Evolutionary conservation across 2,797 vertebrate genomes (phyloP).

Genomic region (Carapus acus): DNA sequence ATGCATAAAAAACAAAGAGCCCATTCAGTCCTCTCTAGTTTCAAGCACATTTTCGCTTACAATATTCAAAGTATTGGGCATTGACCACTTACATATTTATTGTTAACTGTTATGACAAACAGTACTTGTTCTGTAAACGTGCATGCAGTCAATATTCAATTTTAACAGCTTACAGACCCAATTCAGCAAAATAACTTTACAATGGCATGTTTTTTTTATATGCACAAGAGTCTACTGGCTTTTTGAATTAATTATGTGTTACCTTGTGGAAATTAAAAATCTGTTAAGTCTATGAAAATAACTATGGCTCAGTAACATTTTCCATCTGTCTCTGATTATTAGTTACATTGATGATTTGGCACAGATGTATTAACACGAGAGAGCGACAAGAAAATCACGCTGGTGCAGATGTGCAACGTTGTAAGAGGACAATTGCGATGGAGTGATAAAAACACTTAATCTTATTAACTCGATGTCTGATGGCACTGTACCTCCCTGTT

Average conservation of each 20-base stretch:
- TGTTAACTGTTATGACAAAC: constrained; percentile 10
- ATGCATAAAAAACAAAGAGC: constrained; percentile 14
- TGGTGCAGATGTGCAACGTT: constrained; percentile 3
- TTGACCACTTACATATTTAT: constrained; percentile 11
- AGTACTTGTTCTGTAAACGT: constrained; percentile 13
- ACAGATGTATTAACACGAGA: too few relatives aligned
- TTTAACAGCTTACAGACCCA: constrained; percentile 6
- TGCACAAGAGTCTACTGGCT: too few relatives aligned
- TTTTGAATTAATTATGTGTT: too few relatives aligned
- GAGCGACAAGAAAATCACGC: background rate
- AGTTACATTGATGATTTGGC: too few relatives aligned
- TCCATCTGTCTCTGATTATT: too few relatives aligned
- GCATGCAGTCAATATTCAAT: constrained; percentile 28
- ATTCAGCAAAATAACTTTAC: constrained; percentile 24
- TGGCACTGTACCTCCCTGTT: constrained; percentile 19
- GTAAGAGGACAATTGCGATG: background rate
- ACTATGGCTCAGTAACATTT: too few relatives aligned
- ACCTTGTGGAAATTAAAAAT: background rate
- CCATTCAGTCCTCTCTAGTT: constrained; percentile 11
- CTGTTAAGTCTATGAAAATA: background rate
- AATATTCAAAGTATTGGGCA: constrained; percentile 24
- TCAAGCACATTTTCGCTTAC: constrained; percentile 19
- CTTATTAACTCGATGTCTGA: background rate
- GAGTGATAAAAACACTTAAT: background rate
- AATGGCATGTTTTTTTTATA: constrained; percentile 4